Conservation (phyloP, 2,113 vertebrate species). For the Nycticorax nycticorax region DNA sequence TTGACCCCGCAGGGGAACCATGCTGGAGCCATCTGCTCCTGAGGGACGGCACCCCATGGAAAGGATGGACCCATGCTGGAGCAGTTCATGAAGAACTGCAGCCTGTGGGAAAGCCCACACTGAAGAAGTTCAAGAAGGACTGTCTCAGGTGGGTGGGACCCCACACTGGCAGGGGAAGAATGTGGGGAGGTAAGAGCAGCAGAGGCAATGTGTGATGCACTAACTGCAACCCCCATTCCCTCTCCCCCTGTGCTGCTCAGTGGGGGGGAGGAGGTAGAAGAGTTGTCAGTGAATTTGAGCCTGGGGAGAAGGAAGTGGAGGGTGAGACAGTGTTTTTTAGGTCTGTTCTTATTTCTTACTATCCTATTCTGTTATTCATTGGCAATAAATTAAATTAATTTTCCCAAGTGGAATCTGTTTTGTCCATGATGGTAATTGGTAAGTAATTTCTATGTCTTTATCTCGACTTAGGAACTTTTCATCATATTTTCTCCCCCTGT, state of each 20-base stretch:
- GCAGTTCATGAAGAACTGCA: not conserved
- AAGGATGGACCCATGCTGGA: not conserved
- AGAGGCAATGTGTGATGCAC: not conserved
- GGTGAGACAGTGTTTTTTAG: not conserved
- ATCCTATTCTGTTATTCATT: not conserved
- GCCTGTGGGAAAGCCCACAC: not conserved
- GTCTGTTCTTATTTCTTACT: not conserved
- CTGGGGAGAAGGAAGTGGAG: not conserved
- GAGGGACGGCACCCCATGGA: not conserved
- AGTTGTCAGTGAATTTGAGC: not conserved
- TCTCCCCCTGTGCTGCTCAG: rapidly evolving
- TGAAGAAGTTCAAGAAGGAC: too few relatives aligned
- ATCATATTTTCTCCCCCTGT: not conserved
- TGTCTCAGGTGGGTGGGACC: too few relatives aligned
- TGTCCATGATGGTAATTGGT: not conserved
- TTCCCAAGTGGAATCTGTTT: not conserved
- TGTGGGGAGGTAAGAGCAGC: not conserved
- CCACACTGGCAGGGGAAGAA: rapidly evolving
- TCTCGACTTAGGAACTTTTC: not conserved
- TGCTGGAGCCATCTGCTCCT: rapidly evolving
- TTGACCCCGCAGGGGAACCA: too few relatives aligned
- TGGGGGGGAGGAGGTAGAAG: not conserved
- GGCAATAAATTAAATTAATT: not conserved
- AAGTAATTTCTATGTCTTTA: not conserved
- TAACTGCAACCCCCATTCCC: not conserved